phyloP scores from a whole-genome alignment of 2,797 vertebrate genomes.

The Bucorvus abyssinicus region DNA sequence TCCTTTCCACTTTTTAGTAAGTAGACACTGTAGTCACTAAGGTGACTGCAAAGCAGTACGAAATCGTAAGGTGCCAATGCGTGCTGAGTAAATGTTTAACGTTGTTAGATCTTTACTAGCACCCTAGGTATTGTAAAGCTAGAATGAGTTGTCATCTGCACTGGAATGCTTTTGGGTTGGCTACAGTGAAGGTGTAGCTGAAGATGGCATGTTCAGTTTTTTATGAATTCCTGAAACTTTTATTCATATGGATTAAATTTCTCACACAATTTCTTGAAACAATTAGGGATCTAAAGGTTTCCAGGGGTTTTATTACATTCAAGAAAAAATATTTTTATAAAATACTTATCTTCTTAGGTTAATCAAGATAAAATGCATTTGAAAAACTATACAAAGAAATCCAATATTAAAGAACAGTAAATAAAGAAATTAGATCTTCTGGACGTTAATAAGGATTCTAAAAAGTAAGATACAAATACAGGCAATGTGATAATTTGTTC shows the following conservation, averaged over 20 bases:
- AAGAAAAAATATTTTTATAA: not conserved
- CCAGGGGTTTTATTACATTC: rapidly evolving
- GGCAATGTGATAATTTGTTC: not conserved
- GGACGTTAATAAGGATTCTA: not conserved
- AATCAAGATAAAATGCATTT: not conserved
- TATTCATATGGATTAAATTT: not conserved
- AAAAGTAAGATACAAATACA: not conserved
- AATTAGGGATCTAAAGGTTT: not conserved
- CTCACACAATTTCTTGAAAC: not conserved
- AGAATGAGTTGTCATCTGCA: not conserved
- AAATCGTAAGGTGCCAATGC: not conserved
- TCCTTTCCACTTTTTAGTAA: not conserved
- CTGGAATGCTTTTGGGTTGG: not conserved
- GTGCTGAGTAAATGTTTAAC: not conserved
- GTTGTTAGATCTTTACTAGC: not conserved
- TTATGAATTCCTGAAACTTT: not conserved
- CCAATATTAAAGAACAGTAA: not conserved
- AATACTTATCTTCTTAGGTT: not conserved
- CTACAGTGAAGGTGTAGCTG: not conserved
- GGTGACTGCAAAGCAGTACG: not conserved
- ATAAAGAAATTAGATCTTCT: not conserved
- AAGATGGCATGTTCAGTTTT: not conserved
- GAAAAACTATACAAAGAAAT: not conserved
- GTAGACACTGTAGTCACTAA: not conserved
- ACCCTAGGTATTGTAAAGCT: not conserved